Base-by-base conservation (phyloP, 2,797 vertebrate species). In the Cyclopterus lumpus region DNA sequence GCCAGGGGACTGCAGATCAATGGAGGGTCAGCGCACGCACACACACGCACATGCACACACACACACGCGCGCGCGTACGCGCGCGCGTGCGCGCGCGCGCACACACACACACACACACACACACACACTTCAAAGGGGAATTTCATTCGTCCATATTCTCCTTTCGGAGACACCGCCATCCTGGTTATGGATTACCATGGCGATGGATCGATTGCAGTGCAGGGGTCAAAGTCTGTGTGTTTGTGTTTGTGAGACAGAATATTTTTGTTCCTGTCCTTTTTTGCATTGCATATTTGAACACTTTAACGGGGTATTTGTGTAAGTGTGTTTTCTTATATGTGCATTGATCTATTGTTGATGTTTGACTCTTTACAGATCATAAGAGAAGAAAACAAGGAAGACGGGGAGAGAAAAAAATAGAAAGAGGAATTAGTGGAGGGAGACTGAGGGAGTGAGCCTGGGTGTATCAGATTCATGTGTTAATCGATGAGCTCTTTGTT, bases 61-160 rank as follows among this genome's bases (percentile, higher is more conserved):
- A 62, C 79, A 77, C 80, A 75, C 74, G 77, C 61, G 14, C 66
- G 69, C 66, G 59, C 64, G n/a, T n/a, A 57, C 67, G 18, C 68
- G 69, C 67, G 59, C 64, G 57, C 67, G 54, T 22, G 61, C 49
- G 65, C 62, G 63, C 9, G 77, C 63, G 53, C 64, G 15, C 69
- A 70, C 66, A 59, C 64, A 57, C 65, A 20, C 69, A 70, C 18
- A 57, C 26, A 84, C 72, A 14, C 54, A 40, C 59, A 62, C 79
- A 78, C 80, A 75, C 53, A 84, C 49, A 71, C 67, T 62, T 61
- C 10, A 89, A 90, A 86, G 76, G 87, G 83, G 71, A 73, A 89
- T 89, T 93, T 87, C 75, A 88, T 92, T 90, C 89, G 93, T 92
- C 86, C 78, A 90, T 92, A 91, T 91, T 89, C 88, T 89, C 78